Evolutionary conservation across 2,113 vertebrate species (phyloP).

Genomic region (Choloepus hoffmanni): DNA sequence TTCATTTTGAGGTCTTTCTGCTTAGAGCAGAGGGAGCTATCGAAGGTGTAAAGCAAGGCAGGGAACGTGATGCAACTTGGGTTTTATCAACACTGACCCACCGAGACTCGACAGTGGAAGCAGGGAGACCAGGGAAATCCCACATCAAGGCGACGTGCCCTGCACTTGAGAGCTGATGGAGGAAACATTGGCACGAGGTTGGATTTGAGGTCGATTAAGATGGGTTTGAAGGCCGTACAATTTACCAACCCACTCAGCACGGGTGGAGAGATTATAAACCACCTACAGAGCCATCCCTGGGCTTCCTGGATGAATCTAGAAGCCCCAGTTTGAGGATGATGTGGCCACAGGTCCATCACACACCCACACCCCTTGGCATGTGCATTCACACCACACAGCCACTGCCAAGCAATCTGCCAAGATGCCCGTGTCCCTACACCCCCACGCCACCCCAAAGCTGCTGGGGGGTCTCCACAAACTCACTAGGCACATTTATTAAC

Average conservation of each 20-base stretch:
- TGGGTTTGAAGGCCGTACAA: too few relatives aligned
- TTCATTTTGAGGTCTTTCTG: background rate
- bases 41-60: background rate
- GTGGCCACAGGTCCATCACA: background rate
- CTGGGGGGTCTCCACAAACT: background rate
- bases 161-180: fast-evolving
- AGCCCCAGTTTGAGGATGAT: fast-evolving
- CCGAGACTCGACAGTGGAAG: background rate
- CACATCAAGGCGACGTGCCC: background rate
- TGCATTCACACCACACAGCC: background rate
- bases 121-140: background rate
- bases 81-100: too few relatives aligned
- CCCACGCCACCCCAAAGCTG: background rate
- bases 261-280: background rate
- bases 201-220: background rate
- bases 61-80: background rate
- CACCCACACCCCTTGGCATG: fast-evolving
- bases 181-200: background rate
- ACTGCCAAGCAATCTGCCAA: fast-evolving
- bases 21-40: background rate
- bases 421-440: fast-evolving
- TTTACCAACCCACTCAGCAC: background rate
- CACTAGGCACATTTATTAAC: constrained; percentile 81
- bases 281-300: background rate
- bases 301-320: fast-evolving